Evolutionary conservation across 2,797 vertebrate genomes (phyloP), one percentile per base, ranked within the genome.

Genomic region (Pseudocheirus occidentalis): DNA sequence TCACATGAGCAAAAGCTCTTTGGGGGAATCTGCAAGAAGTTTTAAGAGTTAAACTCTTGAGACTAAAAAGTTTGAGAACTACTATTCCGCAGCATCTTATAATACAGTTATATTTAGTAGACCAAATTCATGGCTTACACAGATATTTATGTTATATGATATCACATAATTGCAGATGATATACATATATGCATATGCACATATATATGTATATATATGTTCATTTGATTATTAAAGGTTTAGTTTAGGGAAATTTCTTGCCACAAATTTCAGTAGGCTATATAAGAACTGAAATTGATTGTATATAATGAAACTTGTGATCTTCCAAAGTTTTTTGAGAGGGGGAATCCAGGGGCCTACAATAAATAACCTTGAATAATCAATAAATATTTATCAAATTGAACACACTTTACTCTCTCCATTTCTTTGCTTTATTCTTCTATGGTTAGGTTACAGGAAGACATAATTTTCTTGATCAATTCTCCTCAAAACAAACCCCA

Each of bases 381-480:
- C 31, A 66, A 73, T 73, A 81, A 10, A 46, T 27, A 27, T 81
- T 81, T 46, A 24, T 46, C 73, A 81, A 81, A 81, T 81, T 46
- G 73, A 81, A 81, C 3, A 13, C 31, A 18, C 16, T 89, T 57
- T 90, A 66, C 90, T 59, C 13, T 50, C 10, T 40, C 90, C 29
- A 12, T 59, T 5, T 10, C 40, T 50, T 94, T 46, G 53, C 34
- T 91, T 73, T 56, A 40, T 92, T 95, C 27, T 91, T 92, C 50
- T 94, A 13, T 94, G 91, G 59, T 91, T 95, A 97, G 18, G 0
- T 5, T 27, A 90, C 81, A 50, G 3, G 31, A 93, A 55, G 95
- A 98, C 55, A 94, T 52, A 12, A 95, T 94, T 96, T 97, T 91
- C 34, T 59, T 95, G 56, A 94, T 90, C 28, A 59, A 13, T 54